Conservation (phyloP, 2,888 invertebrate species). For the Agrilus biguttatus region DNA sequence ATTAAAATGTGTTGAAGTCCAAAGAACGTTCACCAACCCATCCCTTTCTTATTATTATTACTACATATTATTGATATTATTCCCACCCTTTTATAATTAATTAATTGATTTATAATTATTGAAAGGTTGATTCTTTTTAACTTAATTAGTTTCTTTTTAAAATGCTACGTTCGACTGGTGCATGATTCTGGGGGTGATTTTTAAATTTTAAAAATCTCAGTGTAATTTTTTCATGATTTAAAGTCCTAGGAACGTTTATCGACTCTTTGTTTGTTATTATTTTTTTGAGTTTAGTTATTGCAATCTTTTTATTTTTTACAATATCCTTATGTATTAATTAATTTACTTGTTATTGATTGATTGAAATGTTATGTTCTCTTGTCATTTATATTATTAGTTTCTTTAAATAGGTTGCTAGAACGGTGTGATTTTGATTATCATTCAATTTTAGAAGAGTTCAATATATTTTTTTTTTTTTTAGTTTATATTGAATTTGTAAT, state of each 20-base stretch:
- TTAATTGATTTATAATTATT: slow-evolving; percentile 5
- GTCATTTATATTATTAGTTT: too few species aligned
- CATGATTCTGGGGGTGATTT: slow-evolving; percentile 3
- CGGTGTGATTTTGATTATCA: slow-evolving; percentile 3
- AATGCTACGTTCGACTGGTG: slow-evolving; percentile 1
- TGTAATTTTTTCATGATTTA: too few species aligned
- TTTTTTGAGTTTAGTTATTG: too few species aligned
- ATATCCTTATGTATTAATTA: too few species aligned
- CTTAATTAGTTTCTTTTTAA: slow-evolving; percentile 3
- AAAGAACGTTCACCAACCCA: slow-evolving; percentile 4
- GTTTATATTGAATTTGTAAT: slow-evolving; percentile 3
- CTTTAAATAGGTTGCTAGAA: neutral
- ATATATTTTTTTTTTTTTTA: slow-evolving; percentile 2
- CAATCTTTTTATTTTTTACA: too few species aligned
- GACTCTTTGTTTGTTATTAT: too few species aligned
- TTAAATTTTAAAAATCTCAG: neutral
- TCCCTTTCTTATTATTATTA: neutral
- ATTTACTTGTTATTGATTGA: too few species aligned
- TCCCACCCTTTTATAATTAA: slow-evolving; percentile 1
- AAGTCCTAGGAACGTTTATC: too few species aligned
- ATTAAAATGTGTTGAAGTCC: slow-evolving; percentile 6
- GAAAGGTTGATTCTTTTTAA: slow-evolving; percentile 1
- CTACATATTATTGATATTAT: neutral
- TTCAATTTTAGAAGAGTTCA: slow-evolving; percentile 2
- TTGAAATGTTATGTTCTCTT: too few species aligned